A percentile compares a stretch with the other conserved stretches of the same genome.
Evolutionary conservation across 2,113 vertebrate genomes (phyloP).

Genomic region (Mirounga angustirostris): DNA sequence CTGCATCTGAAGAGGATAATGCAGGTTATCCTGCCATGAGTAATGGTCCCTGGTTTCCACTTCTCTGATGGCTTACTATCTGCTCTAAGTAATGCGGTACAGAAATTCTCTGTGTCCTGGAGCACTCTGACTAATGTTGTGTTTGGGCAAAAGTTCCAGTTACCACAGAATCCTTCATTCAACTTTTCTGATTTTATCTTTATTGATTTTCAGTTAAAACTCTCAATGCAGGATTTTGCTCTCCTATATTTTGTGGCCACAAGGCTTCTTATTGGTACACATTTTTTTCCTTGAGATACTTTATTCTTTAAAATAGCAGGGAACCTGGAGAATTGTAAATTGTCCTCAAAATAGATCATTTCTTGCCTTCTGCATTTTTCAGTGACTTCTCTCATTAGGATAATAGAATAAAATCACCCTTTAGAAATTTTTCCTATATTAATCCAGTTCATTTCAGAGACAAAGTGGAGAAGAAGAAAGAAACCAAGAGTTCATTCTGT

Average conservation of each 20-base stretch:
- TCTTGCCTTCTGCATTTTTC: constrained; percentile 30
- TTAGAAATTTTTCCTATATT: constrained; percentile 60
- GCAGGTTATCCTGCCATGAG: constrained; percentile 40
- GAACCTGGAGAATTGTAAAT: constrained; percentile 36
- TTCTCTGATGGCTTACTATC: constrained; percentile 41
- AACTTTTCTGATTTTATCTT: constrained; percentile 40
- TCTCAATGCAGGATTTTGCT: not conserved
- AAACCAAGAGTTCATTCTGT: constrained; percentile 17
- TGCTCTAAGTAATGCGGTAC: not conserved
- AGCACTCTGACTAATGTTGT: constrained; percentile 52
- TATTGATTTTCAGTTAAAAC: constrained; percentile 50
- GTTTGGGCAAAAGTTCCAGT: not conserved
- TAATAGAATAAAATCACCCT: constrained; percentile 52
- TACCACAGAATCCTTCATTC: constrained; percentile 38
- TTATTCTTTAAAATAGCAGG: constrained; percentile 37
- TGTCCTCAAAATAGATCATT: not conserved
- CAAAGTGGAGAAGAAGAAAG: constrained; percentile 21
- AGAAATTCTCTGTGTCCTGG: not conserved
- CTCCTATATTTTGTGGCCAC: not conserved
- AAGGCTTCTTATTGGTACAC: not conserved
- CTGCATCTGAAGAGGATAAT: constrained; percentile 33
- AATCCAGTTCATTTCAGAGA: constrained; percentile 53
- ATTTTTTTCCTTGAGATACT: constrained; percentile 48
- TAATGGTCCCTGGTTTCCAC: constrained; percentile 21
- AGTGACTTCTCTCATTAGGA: constrained; percentile 61